phyloP scores from a whole-genome alignment of 1,140 invertebrate genomes.

The Acromyrmex heyeri region DNA sequence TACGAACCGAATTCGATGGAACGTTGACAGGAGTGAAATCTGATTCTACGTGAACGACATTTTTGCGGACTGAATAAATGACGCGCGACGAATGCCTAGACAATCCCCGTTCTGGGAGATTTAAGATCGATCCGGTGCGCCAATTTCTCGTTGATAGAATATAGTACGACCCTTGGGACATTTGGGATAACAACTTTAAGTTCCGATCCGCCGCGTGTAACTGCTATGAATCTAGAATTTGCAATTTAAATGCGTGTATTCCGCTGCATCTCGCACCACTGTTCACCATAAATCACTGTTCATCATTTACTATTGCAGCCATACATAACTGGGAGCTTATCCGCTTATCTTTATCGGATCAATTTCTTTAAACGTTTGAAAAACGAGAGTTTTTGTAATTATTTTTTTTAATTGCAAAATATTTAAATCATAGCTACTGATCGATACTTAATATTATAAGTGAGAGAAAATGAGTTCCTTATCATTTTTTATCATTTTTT shows the following conservation, averaged over 20 bases:
- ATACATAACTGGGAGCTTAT: neutral
- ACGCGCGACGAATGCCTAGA: slow-evolving; percentile 9
- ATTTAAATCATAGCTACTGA: neutral
- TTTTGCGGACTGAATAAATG: slow-evolving; percentile 32
- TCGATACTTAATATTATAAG: neutral
- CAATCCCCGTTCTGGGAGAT: slow-evolving; percentile 15
- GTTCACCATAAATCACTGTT: slow-evolving; percentile 32
- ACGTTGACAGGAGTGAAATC: slow-evolving; percentile 15
- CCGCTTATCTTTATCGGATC: neutral
- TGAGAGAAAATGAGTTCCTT: neutral
- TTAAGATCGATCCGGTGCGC: slow-evolving; percentile 24
- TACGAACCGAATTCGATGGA: slow-evolving; percentile 18
- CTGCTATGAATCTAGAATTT: slow-evolving; percentile 31
- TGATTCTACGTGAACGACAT: slow-evolving; percentile 29
- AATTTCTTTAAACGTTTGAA: neutral
- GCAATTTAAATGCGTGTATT: slow-evolving; percentile 51
- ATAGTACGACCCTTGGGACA: slow-evolving; percentile 24
- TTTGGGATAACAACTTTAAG: slow-evolving; percentile 37
- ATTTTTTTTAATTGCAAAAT: neutral
- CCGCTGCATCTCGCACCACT: neutral
- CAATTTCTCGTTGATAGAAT: slow-evolving; percentile 16
- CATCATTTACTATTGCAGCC: neutral
- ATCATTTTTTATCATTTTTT: neutral
- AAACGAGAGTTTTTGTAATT: neutral
- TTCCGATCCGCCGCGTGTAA: slow-evolving; percentile 29